Evolutionary conservation across 2,797 vertebrate species (phyloP).

Genomic region (Dromococcyx pavoninus): DNA sequence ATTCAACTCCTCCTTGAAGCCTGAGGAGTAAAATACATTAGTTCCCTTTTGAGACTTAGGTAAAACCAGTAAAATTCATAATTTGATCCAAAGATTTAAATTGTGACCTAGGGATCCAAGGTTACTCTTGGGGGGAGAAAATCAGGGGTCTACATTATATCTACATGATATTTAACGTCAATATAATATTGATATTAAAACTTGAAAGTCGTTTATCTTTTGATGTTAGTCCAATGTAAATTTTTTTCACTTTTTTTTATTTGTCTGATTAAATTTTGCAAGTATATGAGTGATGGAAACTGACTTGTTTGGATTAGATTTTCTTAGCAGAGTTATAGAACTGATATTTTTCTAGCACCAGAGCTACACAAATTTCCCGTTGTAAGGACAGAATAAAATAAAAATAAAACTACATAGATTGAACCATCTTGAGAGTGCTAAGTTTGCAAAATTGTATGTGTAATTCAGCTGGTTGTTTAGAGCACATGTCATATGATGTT

Average conservation of each 20-base stretch:
- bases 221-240: not conserved
- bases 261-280: not conserved
- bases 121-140: not conserved
- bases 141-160: not conserved
- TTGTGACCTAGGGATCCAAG: not conserved
- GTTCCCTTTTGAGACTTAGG: not conserved
- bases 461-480: constrained; percentile 2
- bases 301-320: not conserved
- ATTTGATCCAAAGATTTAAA: not conserved
- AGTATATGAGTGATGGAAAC: not conserved
- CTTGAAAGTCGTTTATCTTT: not conserved
- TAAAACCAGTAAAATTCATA: not conserved
- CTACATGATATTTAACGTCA: too few relatives aligned
- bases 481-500: not conserved
- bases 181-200: not conserved
- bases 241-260: not conserved
- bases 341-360: not conserved
- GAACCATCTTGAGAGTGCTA: not conserved
- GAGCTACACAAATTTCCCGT: not conserved
- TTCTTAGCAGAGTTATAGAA: not conserved
- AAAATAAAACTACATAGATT: not conserved
- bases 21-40: not conserved
- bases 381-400: not conserved
- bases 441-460: not conserved
- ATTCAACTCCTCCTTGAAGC: not conserved